Conservation (phyloP, 1,140 invertebrate species). For the Frieseomelitta varia region DNA sequence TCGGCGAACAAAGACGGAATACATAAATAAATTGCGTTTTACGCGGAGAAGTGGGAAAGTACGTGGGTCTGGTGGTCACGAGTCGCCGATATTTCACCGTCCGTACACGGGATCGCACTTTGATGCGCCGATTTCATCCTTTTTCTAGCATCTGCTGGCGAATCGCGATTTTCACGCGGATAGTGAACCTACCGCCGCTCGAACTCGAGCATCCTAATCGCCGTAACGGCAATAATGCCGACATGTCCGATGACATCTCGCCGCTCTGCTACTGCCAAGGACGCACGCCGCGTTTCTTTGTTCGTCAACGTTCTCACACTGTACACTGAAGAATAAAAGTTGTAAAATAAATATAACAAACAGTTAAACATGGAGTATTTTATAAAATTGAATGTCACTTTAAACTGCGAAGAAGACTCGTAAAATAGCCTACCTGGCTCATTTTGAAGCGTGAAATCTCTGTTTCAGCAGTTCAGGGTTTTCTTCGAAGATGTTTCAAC, state of each 20-base stretch:
- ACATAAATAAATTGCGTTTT: conserved; percentile 71
- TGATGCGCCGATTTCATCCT: conserved; percentile 58
- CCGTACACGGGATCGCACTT: conserved; percentile 56
- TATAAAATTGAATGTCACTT: too few species aligned
- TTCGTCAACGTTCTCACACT: too few species aligned
- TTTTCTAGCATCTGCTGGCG: conserved; percentile 5
- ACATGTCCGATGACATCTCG: background rate
- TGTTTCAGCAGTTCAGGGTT: too few species aligned
- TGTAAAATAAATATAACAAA: too few species aligned
- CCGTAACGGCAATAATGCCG: background rate
- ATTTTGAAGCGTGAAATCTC: too few species aligned
- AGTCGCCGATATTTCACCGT: conserved; percentile 27
- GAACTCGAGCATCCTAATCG: conserved; percentile 32
- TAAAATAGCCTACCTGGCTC: too few species aligned
- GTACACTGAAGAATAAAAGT: too few species aligned
- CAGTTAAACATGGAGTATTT: too few species aligned
- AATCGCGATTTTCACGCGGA: conserved; percentile 44
- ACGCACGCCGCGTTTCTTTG: background rate
- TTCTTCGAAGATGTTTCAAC: too few species aligned
- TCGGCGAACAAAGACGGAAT: conserved; percentile 63
- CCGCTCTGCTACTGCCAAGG: background rate
- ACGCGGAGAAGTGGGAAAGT: conserved; percentile 56
- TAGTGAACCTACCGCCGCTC: background rate
- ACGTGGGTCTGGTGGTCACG: background rate
- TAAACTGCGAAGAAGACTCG: too few species aligned